Conservation (phyloP, 2,888 invertebrate species). For the Tinea trinotella region DNA sequence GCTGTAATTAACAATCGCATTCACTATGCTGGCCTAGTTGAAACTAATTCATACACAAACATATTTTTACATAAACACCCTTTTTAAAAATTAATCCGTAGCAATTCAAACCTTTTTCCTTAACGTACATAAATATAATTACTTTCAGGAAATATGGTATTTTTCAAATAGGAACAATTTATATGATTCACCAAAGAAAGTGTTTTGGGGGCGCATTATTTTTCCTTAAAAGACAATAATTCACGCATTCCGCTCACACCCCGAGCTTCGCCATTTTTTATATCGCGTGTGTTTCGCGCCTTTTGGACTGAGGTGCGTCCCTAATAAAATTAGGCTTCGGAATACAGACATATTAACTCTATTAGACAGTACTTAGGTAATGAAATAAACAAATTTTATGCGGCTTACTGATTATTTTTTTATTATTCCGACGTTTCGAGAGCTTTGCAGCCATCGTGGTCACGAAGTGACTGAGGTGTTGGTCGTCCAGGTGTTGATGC, state of each 20-base stretch:
- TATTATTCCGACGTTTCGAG: too few species aligned
- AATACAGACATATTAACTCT: conserved; percentile 36
- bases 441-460: too few species aligned
- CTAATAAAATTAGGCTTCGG: conserved; percentile 69
- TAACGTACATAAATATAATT: not conserved
- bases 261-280: conserved; percentile 61
- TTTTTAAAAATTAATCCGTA: too few species aligned
- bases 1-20: too few species aligned
- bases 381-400: too few species aligned
- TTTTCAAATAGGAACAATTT: conserved; percentile 38
- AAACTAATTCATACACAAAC: too few species aligned
- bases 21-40: too few species aligned
- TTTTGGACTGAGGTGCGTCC: conserved; percentile 68
- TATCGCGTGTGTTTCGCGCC: conserved; percentile 73
- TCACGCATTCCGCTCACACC: conserved; percentile 69
- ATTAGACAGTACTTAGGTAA: too few species aligned
- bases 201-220: conserved; percentile 56
- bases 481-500: too few species aligned
- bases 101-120: not conserved
- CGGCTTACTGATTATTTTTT: too few species aligned
- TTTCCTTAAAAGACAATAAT: conserved; percentile 67
- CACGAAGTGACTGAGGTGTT: too few species aligned
- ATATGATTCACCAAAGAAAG: conserved; percentile 25
- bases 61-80: too few species aligned
- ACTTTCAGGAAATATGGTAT: conserved; percentile 27